phyloP scores from a whole-genome alignment of 2,113 vertebrate species.

The Lamprologus ornatipinnis region DNA sequence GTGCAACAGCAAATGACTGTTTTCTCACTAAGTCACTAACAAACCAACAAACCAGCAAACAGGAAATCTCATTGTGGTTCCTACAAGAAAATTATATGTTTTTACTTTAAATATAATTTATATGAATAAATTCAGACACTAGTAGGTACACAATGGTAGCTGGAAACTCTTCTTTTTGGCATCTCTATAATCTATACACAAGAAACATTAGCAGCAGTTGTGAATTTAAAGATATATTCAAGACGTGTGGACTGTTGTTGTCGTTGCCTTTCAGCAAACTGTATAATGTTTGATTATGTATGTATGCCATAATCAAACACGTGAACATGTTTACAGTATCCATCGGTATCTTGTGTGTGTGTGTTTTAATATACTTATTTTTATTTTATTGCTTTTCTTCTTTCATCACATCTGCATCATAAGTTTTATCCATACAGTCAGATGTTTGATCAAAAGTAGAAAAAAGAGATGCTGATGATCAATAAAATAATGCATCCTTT shows the following conservation, averaged over 20 bases:
- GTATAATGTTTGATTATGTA: background rate
- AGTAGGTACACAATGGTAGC: background rate
- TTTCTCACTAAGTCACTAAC: background rate
- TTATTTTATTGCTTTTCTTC: background rate
- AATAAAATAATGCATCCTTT: background rate
- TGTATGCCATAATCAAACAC: background rate
- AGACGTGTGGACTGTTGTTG: background rate
- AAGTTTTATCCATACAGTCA: rapidly evolving
- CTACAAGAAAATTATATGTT: background rate
- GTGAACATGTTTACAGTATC: background rate
- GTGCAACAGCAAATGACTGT: background rate
- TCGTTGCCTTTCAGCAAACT: background rate
- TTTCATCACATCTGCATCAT: background rate
- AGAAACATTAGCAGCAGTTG: background rate
- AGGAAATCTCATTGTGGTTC: background rate
- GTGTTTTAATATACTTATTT: background rate
- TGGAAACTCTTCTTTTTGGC: background rate
- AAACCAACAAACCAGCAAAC: background rate
- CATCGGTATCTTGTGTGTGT: background rate
- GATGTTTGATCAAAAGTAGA: background rate
- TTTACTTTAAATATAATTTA: background rate
- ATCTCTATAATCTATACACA: background rate
- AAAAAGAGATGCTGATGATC: background rate
- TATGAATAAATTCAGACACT: background rate
- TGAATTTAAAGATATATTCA: background rate